phyloP scores from a whole-genome alignment of 1,140 invertebrate species.

The Stratiolaelaps scimitus region DNA sequence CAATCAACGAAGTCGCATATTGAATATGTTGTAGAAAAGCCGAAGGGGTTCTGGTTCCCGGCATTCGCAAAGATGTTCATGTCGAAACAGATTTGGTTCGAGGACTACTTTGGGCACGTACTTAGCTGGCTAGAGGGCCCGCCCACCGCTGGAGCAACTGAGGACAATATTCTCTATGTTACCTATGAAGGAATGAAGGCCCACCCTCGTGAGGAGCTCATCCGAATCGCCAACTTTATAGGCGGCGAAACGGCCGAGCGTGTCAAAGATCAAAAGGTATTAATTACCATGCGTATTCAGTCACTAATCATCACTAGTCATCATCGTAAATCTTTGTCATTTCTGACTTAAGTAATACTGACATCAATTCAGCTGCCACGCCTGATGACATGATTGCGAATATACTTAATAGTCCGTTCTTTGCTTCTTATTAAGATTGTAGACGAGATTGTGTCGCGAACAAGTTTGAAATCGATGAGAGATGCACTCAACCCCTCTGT shows the following conservation, averaged over 20 bases:
- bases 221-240: conserved; percentile 33
- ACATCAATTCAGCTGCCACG: too few relatives aligned
- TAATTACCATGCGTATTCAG: too few relatives aligned
- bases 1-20: too few relatives aligned
- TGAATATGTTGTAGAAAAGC: too few relatives aligned
- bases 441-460: background rate
- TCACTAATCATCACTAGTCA: too few relatives aligned
- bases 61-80: conserved; percentile 11
- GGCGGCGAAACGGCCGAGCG: conserved; percentile 29
- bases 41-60: background rate
- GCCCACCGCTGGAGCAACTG: too few relatives aligned
- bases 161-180: conserved; percentile 30
- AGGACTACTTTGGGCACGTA: conserved; percentile 32
- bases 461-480: background rate
- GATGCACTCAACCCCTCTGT: background rate
- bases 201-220: conserved; percentile 8
- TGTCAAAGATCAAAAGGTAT: background rate
- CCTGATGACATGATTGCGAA: too few relatives aligned
- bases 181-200: conserved; percentile 32
- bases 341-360: too few relatives aligned
- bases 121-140: conserved; percentile 27
- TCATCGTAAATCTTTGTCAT: too few relatives aligned
- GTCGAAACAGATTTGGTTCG: background rate
- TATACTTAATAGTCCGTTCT: too few relatives aligned
- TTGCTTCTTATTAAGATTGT: too few relatives aligned